Percentiles rank a stretch among this genome's conserved stretches.
These are phyloP conservation scores for Drosophila limbata DNA, from an alignment of 2,888 invertebrate genomes.

Conservation along the genomic window DNA sequence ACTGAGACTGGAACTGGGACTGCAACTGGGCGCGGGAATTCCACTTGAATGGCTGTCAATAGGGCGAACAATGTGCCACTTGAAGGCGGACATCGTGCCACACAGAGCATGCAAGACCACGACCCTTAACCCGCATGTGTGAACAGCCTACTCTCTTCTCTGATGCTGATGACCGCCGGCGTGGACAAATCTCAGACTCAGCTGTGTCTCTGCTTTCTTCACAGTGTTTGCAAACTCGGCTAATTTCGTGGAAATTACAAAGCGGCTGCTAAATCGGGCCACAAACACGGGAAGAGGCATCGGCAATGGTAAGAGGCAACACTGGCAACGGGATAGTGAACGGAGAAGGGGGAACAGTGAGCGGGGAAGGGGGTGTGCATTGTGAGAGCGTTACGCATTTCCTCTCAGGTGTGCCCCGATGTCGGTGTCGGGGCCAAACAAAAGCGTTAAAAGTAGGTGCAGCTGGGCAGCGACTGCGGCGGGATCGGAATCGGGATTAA, in stretches of 20 bases:
- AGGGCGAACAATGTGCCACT: slow-evolving; percentile 67
- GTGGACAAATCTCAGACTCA: slow-evolving; percentile 72
- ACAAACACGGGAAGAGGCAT: slow-evolving; percentile 12
- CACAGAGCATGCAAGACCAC: slow-evolving; percentile 17
- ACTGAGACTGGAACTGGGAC: no score
- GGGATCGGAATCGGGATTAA: slow-evolving; percentile 72
- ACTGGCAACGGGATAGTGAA: slow-evolving; percentile 9
- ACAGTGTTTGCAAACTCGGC: slow-evolving; percentile 54
- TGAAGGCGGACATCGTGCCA: slow-evolving; percentile 43
- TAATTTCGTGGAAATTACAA: slow-evolving; percentile 73
- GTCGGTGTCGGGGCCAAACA: slow-evolving; percentile 55
- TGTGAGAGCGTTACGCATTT: slow-evolving; percentile 70
- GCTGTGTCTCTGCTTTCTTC: slow-evolving; percentile 32
- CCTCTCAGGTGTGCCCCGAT: slow-evolving; percentile 72
- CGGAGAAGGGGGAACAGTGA: background rate
- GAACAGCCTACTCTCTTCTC: slow-evolving; percentile 8
- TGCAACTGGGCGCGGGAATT: slow-evolving; percentile 57
- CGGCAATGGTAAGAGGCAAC: slow-evolving; percentile 9
- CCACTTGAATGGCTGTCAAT: slow-evolving; percentile 74
- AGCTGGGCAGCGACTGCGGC: slow-evolving; percentile 60
- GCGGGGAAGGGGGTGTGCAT: slow-evolving; percentile 22
- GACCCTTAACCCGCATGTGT: slow-evolving; percentile 59
- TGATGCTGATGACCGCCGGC: slow-evolving; percentile 67
- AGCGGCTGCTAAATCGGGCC: slow-evolving; percentile 8
- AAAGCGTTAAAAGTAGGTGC: slow-evolving; percentile 77